These are phyloP conservation scores for Cyanoramphus novaezelandiae DNA, from an alignment of 2,113 vertebrate species.

Conservation along the genomic window DNA sequence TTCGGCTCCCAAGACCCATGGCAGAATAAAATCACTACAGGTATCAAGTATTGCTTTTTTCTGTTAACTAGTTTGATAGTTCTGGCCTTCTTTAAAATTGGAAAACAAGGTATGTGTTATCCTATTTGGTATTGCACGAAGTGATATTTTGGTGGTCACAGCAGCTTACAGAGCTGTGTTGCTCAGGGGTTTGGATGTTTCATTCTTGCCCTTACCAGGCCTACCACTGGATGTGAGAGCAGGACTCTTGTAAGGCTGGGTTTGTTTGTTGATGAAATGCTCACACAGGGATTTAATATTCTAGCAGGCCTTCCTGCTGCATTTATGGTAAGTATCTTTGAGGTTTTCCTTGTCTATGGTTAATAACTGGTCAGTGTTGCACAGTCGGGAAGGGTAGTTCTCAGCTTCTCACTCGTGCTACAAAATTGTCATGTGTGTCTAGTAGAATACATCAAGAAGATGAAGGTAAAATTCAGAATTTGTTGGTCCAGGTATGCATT, in stretches of 20 bases:
- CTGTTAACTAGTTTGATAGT: not conserved
- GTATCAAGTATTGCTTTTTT: not conserved
- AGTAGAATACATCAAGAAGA: not conserved
- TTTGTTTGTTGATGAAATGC: not conserved
- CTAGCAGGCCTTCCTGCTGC: not conserved
- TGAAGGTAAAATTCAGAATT: not conserved
- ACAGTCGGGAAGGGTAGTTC: not conserved
- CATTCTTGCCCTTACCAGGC: not conserved
- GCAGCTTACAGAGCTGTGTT: not conserved
- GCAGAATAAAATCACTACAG: not conserved
- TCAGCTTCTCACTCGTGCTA: not conserved
- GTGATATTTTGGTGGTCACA: not conserved
- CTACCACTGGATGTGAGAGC: not conserved
- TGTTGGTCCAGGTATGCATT: not conserved
- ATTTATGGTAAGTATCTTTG: not conserved
- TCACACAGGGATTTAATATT: not conserved
- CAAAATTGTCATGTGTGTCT: not conserved
- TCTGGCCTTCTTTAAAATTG: not conserved
- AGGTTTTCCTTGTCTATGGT: not conserved
- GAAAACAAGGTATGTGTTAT: not conserved
- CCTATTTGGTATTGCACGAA: not conserved
- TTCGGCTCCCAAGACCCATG: not conserved
- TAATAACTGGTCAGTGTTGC: not conserved
- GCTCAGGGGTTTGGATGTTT: not conserved
- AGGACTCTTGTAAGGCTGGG: not conserved